phyloP scores from a whole-genome alignment of 2,888 invertebrate genomes.

The Lutraria lutraria region DNA sequence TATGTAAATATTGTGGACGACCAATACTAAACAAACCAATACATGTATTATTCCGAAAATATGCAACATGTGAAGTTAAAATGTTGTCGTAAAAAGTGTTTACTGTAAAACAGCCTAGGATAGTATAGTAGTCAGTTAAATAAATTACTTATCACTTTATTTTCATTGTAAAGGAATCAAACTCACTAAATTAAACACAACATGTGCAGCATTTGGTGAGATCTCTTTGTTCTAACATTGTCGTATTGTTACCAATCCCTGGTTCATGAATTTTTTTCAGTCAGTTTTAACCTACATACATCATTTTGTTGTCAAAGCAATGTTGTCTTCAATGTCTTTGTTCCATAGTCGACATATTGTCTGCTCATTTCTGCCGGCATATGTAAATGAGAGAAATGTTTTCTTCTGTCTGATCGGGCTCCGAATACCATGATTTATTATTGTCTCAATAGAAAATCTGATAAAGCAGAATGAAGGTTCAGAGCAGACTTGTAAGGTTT shows the following conservation, averaged over 20 bases:
- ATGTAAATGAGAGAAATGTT: constrained; percentile 19
- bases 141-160: background rate
- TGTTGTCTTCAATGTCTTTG: background rate
- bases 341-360: constrained; percentile 4
- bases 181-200: background rate
- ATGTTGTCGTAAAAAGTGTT: too few relatives aligned
- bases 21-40: too few relatives aligned
- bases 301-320: constrained; percentile 12
- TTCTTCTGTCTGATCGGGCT: background rate
- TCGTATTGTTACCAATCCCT: background rate
- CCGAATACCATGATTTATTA: background rate
- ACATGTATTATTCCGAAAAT: too few relatives aligned
- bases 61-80: too few relatives aligned
- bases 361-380: background rate
- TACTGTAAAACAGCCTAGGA: too few relatives aligned
- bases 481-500: background rate
- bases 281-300: background rate
- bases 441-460: background rate
- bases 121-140: background rate
- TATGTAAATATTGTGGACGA: too few relatives aligned
- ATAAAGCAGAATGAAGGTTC: constrained; percentile 9
- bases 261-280: background rate
- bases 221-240: background rate
- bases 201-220: background rate
- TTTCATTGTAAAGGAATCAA: too few relatives aligned